A percentile compares a stretch with the other conserved stretches of the same genome.
Conservation (phyloP, 2,888 invertebrate genomes). For the Hemaris fuciformis region DNA sequence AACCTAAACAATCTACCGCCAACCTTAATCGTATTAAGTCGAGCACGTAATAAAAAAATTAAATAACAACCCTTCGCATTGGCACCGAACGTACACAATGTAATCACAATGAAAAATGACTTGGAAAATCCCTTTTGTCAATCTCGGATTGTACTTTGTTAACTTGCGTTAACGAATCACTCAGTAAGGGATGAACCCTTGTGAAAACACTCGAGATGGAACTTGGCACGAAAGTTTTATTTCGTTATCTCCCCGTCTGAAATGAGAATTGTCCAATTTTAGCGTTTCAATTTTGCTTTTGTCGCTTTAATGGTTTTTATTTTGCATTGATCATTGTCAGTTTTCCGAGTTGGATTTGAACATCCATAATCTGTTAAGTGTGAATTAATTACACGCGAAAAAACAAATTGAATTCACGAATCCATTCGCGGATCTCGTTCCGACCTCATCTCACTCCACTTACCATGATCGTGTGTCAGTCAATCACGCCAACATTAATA, state of each 20-base stretch:
- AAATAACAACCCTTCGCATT: constrained; percentile 3
- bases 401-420: not conserved
- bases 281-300: constrained; percentile 21
- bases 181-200: constrained; percentile 29
- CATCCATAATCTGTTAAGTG: not conserved
- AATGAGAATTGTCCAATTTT: constrained; percentile 36
- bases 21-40: not conserved
- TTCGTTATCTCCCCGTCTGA: constrained; percentile 44
- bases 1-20: constrained; percentile 11
- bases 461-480: constrained; percentile 55
- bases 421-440: not conserved
- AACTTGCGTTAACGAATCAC: constrained; percentile 43
- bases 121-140: constrained; percentile 34
- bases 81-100: not conserved
- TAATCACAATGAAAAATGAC: constrained; percentile 45
- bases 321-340: constrained; percentile 16
- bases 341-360: not conserved
- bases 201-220: constrained; percentile 30
- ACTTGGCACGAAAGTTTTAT: constrained; percentile 44
- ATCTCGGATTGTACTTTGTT: constrained; percentile 40
- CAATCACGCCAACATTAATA: constrained; percentile 55
- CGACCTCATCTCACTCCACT: constrained; percentile 34
- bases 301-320: constrained; percentile 20
- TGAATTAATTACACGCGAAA: not conserved
- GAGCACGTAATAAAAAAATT: constrained; percentile 19